A percentile compares a stretch with the other conserved stretches of the same genome.
phyloP scores from a whole-genome alignment of 2,113 vertebrate species.

The Indicator maculatus region DNA sequence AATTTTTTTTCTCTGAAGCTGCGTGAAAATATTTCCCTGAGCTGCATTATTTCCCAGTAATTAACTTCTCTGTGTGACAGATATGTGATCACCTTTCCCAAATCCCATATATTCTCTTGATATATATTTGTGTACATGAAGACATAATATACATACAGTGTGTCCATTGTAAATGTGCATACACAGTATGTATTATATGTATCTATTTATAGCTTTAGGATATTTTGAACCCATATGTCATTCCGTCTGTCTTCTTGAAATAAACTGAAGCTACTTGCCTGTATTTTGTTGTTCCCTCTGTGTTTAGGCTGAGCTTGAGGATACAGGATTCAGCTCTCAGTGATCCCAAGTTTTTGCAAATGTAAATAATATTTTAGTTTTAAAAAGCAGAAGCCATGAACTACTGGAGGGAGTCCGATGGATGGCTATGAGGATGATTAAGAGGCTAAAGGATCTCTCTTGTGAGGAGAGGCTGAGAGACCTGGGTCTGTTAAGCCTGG shows the following conservation, averaged over 20 bases:
- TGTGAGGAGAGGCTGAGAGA: too few relatives aligned
- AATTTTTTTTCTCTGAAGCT: background rate
- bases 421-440: too few relatives aligned
- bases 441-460: too few relatives aligned
- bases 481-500: too few relatives aligned
- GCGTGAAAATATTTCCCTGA: background rate
- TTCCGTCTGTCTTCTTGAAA: constrained; percentile 15
- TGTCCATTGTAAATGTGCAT: background rate
- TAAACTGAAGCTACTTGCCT: background rate
- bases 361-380: background rate
- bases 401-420: background rate
- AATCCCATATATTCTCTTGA: background rate
- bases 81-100: background rate
- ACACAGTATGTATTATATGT: background rate
- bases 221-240: constrained; percentile 45
- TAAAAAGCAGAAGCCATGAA: background rate
- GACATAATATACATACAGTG: background rate
- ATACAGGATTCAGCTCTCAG: background rate
- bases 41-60: background rate
- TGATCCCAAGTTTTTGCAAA: background rate
- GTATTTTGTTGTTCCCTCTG: background rate
- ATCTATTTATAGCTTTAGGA: background rate
- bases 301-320: background rate
- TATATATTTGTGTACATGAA: background rate
- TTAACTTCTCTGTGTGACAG: background rate